These are phyloP conservation scores for Coranthus polyacanthus DNA, from an alignment of 2,797 vertebrate species.

Conservation along the genomic window DNA sequence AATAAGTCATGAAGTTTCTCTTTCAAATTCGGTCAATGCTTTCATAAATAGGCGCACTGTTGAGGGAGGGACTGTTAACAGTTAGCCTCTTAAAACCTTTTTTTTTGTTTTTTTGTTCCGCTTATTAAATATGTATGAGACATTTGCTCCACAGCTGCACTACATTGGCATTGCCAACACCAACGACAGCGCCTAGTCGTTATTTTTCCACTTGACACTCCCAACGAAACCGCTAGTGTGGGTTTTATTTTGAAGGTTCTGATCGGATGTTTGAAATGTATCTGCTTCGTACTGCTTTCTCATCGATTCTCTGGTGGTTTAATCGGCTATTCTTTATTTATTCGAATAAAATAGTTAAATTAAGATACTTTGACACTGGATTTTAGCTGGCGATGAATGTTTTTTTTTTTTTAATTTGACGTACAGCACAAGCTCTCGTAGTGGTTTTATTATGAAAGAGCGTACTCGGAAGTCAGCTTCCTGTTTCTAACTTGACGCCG, in stretches of 20 bases:
- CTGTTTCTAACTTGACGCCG: not conserved
- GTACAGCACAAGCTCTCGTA: rapidly evolving
- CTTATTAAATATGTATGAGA: too few relatives aligned
- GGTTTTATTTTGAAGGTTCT: constrained; percentile 42
- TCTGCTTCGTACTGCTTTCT: rapidly evolving
- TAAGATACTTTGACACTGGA: too few relatives aligned
- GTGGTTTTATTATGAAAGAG: constrained; percentile 50
- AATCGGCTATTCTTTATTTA: too few relatives aligned
- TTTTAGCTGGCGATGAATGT: too few relatives aligned
- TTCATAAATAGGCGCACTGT: too few relatives aligned
- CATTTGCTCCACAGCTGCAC: not conserved
- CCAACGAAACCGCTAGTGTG: too few relatives aligned
- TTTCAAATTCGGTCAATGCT: too few relatives aligned
- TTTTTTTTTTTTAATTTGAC: too few relatives aligned
- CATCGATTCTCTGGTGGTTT: not conserved
- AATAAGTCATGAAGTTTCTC: not conserved
- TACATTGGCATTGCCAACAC: not conserved
- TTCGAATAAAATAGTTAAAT: too few relatives aligned
- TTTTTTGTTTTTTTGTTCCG: too few relatives aligned
- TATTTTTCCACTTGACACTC: constrained; percentile 48
- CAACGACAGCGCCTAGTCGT: not conserved
- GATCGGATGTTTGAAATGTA: constrained; percentile 30
- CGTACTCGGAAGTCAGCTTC: not conserved
- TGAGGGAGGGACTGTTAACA: too few relatives aligned
- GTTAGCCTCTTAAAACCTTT: too few relatives aligned